Evolutionary conservation across 2,797 vertebrate genomes (phyloP).

Genomic region (Pristis pectinata): DNA sequence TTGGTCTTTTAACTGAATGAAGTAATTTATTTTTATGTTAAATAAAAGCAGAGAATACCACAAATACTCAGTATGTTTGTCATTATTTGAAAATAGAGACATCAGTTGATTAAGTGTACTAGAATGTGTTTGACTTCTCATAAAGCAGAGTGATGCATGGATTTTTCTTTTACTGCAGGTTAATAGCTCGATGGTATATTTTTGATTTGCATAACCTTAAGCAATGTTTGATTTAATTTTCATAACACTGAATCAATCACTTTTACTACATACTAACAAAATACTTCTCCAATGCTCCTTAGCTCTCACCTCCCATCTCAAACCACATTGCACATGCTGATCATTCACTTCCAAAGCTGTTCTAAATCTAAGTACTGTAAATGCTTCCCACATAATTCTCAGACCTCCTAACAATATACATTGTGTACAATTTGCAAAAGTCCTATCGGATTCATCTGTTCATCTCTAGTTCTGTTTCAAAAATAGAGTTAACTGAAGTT

Average conservation of each 20-base stretch:
- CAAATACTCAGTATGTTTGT: not conserved
- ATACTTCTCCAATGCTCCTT: not conserved
- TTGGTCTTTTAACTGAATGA: not conserved
- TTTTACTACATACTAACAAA: no score
- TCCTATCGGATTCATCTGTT: not conserved
- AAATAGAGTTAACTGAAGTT: not conserved
- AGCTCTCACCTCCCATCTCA: not conserved
- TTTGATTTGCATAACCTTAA: not conserved
- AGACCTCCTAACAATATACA: not conserved
- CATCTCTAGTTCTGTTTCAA: not conserved
- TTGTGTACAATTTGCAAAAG: not conserved
- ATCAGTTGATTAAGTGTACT: not conserved
- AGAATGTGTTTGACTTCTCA: not conserved
- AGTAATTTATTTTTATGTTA: not conserved
- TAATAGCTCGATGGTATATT: not conserved
- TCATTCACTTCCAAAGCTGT: not conserved
- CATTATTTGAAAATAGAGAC: not conserved
- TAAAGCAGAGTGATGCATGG: not conserved
- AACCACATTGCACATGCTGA: constrained; percentile 8
- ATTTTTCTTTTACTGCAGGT: not conserved
- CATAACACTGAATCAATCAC: not conserved
- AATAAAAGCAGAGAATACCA: not conserved
- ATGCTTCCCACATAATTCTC: not conserved
- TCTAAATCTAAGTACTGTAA: not conserved
- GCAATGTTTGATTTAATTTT: not conserved